Evolutionary conservation across 1,140 invertebrate species (phyloP).

Genomic region (Sitobion miscanthi): DNA sequence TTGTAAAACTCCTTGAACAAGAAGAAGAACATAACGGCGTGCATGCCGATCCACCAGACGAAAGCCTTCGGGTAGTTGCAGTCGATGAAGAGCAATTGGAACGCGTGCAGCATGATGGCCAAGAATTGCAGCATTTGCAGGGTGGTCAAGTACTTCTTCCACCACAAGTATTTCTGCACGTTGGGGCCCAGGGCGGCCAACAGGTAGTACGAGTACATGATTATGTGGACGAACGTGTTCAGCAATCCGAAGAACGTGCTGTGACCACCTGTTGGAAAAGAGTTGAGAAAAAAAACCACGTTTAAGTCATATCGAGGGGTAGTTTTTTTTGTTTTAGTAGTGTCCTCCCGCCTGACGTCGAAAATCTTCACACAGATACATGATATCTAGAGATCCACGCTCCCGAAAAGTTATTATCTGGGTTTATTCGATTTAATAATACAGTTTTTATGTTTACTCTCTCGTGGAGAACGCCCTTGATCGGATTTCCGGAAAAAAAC

Average conservation of each 20-base stretch:
- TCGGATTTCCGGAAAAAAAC: background rate
- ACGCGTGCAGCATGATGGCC: conserved; percentile 78
- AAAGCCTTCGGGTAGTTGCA: conserved; percentile 83
- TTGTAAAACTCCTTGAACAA: conserved; percentile 80
- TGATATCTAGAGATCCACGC: background rate
- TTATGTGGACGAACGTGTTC: conserved; percentile 87
- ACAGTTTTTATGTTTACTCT: background rate
- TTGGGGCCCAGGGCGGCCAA: conserved; percentile 83
- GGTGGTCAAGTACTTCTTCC: conserved; percentile 90
- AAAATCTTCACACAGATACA: background rate
- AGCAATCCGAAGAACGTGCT: conserved; percentile 82
- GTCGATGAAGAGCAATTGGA: conserved; percentile 84
- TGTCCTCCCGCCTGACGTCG: background rate
- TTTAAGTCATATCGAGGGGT: background rate
- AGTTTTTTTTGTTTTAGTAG: background rate
- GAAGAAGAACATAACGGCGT: conserved; percentile 80
- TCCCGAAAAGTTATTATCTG: background rate
- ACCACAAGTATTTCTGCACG: conserved; percentile 88
- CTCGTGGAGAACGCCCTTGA: background rate
- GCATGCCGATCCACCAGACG: conserved; percentile 75
- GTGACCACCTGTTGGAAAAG: conserved; percentile 70
- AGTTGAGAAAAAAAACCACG: background rate
- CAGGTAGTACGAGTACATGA: conserved; percentile 93
- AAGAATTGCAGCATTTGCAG: conserved; percentile 90
- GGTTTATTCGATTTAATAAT: background rate